These are phyloP conservation scores for Limosa lapponica DNA, from an alignment of 2,797 vertebrate genomes.

Conservation along the genomic window DNA sequence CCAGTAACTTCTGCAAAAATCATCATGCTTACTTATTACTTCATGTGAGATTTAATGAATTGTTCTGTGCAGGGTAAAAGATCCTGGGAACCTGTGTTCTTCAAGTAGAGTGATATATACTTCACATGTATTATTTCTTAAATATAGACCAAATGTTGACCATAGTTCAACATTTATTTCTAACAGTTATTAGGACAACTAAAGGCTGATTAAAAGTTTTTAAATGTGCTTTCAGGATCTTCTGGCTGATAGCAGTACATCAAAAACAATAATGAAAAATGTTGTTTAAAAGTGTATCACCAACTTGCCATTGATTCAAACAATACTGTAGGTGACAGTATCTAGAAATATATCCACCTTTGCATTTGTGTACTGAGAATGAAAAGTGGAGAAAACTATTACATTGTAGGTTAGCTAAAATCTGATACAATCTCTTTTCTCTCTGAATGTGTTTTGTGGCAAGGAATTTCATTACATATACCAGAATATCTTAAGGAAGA, in stretches of 20 bases:
- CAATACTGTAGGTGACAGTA: neutral
- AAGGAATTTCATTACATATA: neutral
- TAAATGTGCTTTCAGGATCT: neutral
- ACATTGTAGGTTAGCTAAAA: neutral
- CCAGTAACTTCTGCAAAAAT: conserved; percentile 11
- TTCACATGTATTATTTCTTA: neutral
- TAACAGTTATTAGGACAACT: neutral
- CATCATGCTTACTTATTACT: neutral
- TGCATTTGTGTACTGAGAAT: neutral
- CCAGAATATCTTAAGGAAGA: neutral
- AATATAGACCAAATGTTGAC: neutral
- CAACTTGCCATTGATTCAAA: neutral
- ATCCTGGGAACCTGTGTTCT: neutral
- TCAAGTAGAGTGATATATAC: neutral
- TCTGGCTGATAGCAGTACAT: neutral
- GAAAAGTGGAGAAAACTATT: neutral
- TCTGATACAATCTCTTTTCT: neutral
- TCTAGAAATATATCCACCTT: neutral
- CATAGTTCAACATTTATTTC: neutral
- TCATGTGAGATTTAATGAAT: neutral
- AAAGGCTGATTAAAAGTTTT: neutral
- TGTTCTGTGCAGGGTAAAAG: neutral
- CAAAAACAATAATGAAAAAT: neutral
- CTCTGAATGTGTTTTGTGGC: neutral
- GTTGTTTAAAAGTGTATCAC: neutral